Evolutionary conservation across 1,140 invertebrate genomes (phyloP), one percentile per base, ranked within the genome.

Genomic region (Cydia fagiglandana): DNA sequence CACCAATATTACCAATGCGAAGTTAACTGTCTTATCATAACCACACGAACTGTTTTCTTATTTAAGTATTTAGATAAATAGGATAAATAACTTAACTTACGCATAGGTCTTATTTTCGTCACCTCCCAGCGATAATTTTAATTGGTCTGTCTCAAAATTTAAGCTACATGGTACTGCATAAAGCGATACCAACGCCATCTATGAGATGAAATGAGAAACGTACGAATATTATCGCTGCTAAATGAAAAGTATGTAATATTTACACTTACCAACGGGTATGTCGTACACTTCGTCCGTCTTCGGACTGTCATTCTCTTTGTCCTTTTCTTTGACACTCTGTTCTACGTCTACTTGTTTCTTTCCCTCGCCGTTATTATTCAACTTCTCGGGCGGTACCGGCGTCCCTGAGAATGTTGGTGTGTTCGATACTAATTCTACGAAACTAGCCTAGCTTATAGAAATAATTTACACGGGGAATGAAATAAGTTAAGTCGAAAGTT

Each of bases 251-350:
- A 17, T 68, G 15, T 20, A 70, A 70, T 17, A 70, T 70, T 15
- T 38, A 38, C 17, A 91, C 90, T 92, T 77, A 91, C 90, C 90
- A 45, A 90, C 87, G 0, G 90, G 90, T 84, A 92, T 92, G 79
- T 92, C 90, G 82, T 92, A 92, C 12, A 92, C 90, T 34, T 92
- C 90, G 45, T 92, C 90, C 79, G 83, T 79, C 38, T 81, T 88
- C 75, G 81, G 77, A 78, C 79, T 86, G 73, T 86, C 85, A 75
- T 81, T 83, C 76, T 84, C 80, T 84, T 88, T 88, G 74, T 85
- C 83, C 76, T 84, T 85, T 68, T 85, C 86, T 38, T 50, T 77
- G 47, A 80, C 78, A 45, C 80, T 84, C 66, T 80, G 64, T 73
- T 82, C 81, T 74, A 80, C 84, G 30, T 87, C 83, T 79, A 83